Evolutionary conservation across 2,113 vertebrate genomes (phyloP).

Genomic region (Gymnocephalus cernua): DNA sequence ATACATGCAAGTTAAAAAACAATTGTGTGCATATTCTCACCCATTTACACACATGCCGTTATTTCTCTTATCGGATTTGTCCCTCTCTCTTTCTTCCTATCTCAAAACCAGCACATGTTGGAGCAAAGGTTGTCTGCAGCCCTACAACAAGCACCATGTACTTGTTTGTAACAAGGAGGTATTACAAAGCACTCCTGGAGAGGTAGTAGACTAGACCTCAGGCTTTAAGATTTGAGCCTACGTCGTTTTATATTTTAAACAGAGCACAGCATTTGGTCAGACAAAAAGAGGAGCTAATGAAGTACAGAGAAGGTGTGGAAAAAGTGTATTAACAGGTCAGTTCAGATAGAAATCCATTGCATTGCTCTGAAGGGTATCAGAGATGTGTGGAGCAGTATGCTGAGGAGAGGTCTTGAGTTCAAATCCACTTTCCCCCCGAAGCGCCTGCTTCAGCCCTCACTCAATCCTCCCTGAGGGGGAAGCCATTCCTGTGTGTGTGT

Average conservation of each 20-base stretch:
- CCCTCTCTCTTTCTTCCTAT: not conserved
- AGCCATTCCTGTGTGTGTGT: conserved; percentile 13
- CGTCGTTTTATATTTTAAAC: not conserved
- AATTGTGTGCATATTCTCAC: not conserved
- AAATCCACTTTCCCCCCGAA: conserved; percentile 2
- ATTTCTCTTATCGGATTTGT: not conserved
- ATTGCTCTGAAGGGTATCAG: not conserved
- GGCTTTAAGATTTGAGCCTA: not conserved
- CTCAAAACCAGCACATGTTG: not conserved
- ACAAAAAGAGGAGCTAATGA: not conserved
- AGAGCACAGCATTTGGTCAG: not conserved
- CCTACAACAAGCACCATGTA: not conserved
- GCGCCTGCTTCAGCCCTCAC: not conserved
- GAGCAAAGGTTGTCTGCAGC: not conserved
- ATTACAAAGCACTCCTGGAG: not conserved
- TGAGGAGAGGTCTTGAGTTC: conserved; percentile 16
- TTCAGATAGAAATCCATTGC: not conserved
- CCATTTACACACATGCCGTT: not conserved
- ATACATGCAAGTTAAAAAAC: not conserved
- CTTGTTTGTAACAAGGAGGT: not conserved
- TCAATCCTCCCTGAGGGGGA: conserved; percentile 5
- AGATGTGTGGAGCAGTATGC: not conserved
- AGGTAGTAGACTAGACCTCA: not conserved
- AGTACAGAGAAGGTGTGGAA: not conserved
- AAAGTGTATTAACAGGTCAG: not conserved